phyloP scores from a whole-genome alignment of 1,140 invertebrate genomes.

The Saccostrea cuccullata region DNA sequence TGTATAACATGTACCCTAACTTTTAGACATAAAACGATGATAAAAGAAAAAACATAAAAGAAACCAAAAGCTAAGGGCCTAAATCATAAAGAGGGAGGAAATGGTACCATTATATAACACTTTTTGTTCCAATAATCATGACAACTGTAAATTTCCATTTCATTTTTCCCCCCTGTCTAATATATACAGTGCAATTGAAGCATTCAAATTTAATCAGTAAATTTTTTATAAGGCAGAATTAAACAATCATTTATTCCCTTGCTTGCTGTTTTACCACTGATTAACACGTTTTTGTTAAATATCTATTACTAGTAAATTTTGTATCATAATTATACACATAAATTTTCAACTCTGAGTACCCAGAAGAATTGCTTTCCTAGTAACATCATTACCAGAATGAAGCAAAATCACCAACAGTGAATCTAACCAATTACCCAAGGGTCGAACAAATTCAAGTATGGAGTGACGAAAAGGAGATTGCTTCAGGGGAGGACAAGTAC shows the following conservation, averaged over 20 bases:
- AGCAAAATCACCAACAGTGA: background rate
- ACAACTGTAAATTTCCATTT: background rate
- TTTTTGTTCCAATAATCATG: background rate
- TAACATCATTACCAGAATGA: slow-evolving; percentile 11
- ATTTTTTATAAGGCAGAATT: background rate
- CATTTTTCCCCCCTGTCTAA: background rate
- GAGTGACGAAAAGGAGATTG: slow-evolving; percentile 6
- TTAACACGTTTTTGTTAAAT: no score
- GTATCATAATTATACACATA: background rate
- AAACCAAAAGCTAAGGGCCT: background rate
- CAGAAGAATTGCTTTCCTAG: background rate
- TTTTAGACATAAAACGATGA: no score
- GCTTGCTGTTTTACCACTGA: no score
- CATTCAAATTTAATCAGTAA: background rate
- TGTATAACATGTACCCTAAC: no score
- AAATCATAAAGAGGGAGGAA: background rate
- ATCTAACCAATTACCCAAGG: slow-evolving; percentile 26
- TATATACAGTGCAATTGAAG: background rate
- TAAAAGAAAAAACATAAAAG: no score
- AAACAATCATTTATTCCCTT: background rate
- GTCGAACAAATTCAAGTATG: background rate
- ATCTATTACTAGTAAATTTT: no score
- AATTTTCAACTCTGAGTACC: background rate
- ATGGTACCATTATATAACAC: background rate
- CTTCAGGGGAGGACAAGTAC: background rate